Evolutionary conservation across 1,140 invertebrate species (phyloP).

Genomic region (Panonychus citri): DNA sequence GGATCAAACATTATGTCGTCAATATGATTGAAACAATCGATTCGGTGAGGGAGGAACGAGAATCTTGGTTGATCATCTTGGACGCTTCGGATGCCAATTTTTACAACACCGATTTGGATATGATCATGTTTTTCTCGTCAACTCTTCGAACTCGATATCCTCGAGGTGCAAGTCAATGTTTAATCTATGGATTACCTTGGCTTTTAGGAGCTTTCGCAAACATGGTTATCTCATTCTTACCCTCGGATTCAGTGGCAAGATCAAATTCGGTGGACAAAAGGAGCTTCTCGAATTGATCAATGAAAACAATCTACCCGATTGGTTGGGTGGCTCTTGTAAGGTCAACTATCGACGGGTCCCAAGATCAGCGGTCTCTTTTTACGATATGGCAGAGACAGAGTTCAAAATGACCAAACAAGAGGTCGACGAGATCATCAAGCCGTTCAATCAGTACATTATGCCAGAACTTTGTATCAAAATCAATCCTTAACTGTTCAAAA

Average conservation of each 20-base stretch:
- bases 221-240: slow-evolving; percentile 3
- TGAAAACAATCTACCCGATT: slow-evolving; percentile 1
- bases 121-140: slow-evolving; percentile 7
- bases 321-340: background rate
- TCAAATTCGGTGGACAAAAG: slow-evolving; percentile 1
- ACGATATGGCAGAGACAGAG: background rate
- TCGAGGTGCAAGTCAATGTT: background rate
- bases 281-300: background rate
- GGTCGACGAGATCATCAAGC: background rate
- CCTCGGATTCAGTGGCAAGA: slow-evolving; percentile 1
- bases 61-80: slow-evolving; percentile 1
- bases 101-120: slow-evolving; percentile 9
- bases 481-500: too few species aligned
- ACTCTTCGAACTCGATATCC: slow-evolving; percentile 9
- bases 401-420: background rate
- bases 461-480: background rate
- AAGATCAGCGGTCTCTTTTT: background rate
- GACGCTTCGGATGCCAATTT: background rate
- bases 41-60: background rate
- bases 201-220: slow-evolving; percentile 10
- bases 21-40: slow-evolving; percentile 1
- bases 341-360: slow-evolving; percentile 9
- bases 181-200: slow-evolving; percentile 10
- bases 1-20: background rate
- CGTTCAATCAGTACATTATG: background rate